Percentiles rank a stretch among this genome's conserved stretches.
Conservation (phyloP, 2,888 invertebrate species). For the Calliscelio sp. region DNA sequence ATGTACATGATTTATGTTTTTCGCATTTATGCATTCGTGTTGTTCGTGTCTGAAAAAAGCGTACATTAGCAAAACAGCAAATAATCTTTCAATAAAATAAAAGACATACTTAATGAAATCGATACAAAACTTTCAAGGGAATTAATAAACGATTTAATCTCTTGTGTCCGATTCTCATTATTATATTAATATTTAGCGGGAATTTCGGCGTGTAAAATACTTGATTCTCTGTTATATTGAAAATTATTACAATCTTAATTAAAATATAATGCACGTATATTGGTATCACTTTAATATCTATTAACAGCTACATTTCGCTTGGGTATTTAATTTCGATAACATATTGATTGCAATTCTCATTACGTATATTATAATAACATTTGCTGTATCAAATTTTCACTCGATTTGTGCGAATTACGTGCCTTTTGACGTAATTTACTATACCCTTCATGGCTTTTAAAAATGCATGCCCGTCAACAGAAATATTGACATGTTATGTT, state of each 20-base stretch:
- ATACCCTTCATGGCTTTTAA: constrained; percentile 13
- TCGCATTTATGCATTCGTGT: too few relatives aligned
- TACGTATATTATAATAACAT: constrained; percentile 33
- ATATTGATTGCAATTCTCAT: constrained; percentile 43
- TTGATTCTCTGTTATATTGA: not conserved
- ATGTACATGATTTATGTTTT: too few relatives aligned
- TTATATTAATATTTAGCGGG: constrained; percentile 1
- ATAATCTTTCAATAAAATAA: too few relatives aligned
- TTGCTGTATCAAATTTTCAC: constrained; percentile 48
- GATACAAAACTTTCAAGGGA: not conserved
- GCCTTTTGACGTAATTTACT: constrained; percentile 19
- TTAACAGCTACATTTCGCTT: constrained; percentile 9
- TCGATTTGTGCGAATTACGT: constrained; percentile 34
- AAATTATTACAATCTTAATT: constrained; percentile 20
- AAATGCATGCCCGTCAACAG: constrained; percentile 46
- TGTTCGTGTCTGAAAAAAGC: too few relatives aligned
- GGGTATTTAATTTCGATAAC: constrained; percentile 30
- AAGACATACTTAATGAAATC: too few relatives aligned
- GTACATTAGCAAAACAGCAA: too few relatives aligned
- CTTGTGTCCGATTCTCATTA: not conserved
- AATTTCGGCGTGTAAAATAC: not conserved
- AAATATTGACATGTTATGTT: constrained; percentile 39
- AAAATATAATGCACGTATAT: constrained; percentile 21
- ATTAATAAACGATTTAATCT: not conserved
- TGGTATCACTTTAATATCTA: constrained; percentile 2